phyloP scores from a whole-genome alignment of 2,797 vertebrate genomes.

The Cirrhinus mrigala region DNA sequence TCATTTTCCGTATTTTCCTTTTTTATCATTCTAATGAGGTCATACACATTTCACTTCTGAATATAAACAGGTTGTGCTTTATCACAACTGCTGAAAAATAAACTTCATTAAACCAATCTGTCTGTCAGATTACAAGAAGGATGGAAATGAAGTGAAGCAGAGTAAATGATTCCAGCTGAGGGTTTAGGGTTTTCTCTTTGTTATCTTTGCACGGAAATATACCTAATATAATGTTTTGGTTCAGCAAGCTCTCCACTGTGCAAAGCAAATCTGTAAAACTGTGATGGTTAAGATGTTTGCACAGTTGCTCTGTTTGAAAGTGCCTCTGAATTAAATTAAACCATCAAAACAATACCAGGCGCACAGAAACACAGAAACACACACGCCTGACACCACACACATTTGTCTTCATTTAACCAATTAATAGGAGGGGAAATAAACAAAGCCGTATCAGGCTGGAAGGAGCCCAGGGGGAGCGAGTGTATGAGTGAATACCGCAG shows the following conservation, averaged over 20 bases:
- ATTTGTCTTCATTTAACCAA: slow-evolving; percentile 26
- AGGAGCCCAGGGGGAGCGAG: slow-evolving; percentile 5
- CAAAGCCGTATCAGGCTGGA: slow-evolving; percentile 10
- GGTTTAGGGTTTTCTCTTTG: neutral
- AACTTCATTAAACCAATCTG: neutral
- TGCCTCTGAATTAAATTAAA: slow-evolving; percentile 17
- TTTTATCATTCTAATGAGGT: neutral
- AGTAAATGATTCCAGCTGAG: neutral
- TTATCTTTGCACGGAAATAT: slow-evolving; percentile 3
- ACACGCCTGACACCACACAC: slow-evolving; percentile 12
- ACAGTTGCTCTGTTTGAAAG: neutral
- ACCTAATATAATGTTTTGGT: neutral
- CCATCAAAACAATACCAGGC: slow-evolving; percentile 3
- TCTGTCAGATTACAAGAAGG: neutral
- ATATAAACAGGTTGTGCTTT: neutral
- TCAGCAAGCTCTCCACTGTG: neutral
- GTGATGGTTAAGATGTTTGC: neutral
- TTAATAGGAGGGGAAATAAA: slow-evolving; percentile 41
- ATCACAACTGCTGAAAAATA: neutral
- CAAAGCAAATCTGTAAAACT: neutral
- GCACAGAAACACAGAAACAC: neutral
- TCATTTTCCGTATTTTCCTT: neutral
- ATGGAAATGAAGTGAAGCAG: neutral
- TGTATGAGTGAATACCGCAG: slow-evolving; percentile 32
- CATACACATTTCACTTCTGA: neutral